phyloP scores from a whole-genome alignment of 1,140 invertebrate species.

The Chironomus tepperi region DNA sequence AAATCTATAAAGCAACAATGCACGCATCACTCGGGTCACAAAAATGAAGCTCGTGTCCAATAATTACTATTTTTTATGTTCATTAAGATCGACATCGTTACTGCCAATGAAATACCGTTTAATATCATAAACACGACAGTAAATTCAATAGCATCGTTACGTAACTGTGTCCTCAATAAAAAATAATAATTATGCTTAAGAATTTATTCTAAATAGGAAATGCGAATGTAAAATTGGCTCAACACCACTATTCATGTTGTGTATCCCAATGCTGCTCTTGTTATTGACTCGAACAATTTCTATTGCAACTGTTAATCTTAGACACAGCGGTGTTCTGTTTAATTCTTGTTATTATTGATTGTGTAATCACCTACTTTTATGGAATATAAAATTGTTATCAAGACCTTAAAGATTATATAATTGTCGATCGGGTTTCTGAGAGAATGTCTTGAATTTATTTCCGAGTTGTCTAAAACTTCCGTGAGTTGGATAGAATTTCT shows the following conservation, averaged over 20 bases:
- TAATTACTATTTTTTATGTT: too few relatives aligned
- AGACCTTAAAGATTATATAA: too few relatives aligned
- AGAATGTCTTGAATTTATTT: too few relatives aligned
- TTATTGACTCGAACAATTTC: not conserved
- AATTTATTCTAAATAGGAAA: not conserved
- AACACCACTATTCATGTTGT: not conserved
- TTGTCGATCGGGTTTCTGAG: too few relatives aligned
- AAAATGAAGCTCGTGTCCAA: too few relatives aligned
- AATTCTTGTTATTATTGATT: not conserved
- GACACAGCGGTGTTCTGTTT: not conserved
- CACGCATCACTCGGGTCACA: too few relatives aligned
- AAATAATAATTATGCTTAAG: not conserved
- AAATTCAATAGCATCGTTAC: not conserved
- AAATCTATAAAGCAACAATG: too few relatives aligned
- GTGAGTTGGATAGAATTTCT: too few relatives aligned
- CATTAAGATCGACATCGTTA: too few relatives aligned
- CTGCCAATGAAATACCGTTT: not conserved
- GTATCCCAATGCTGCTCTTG: not conserved
- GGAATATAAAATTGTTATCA: too few relatives aligned
- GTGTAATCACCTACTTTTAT: too few relatives aligned
- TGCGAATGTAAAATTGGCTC: not conserved
- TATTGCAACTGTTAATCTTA: not conserved
- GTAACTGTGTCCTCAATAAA: slow-evolving; percentile 4
- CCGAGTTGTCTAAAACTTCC: too few relatives aligned
- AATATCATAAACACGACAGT: not conserved